Evolutionary conservation across 2,797 vertebrate species (phyloP), one percentile per base, ranked within the genome.

Genomic region (Schizopygopsis malacanthus): DNA sequence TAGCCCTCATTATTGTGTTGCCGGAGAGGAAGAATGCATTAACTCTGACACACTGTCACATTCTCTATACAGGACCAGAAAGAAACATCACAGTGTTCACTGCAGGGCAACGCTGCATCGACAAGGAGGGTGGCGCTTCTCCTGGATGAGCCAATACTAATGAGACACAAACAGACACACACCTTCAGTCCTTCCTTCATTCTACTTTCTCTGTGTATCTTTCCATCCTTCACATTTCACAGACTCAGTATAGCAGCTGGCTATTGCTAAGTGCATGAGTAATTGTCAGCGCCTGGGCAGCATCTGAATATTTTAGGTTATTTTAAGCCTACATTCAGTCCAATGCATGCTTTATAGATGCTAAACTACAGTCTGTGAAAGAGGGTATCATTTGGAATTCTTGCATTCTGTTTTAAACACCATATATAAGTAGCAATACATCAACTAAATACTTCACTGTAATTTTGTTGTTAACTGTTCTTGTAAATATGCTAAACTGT

Each of bases 1-100:
- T 52, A 76, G 81, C 15, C 77, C 89, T 89, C 89, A 87, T 89
- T 89, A 89, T 41, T 73, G 85, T 85, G 83, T 41, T 50, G 76
- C 85, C 83, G 43, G 37, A 77, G 52, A 88, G 82, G 39, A 85
- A 80, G 73, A 88, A 89, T 86, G 81, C 75, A 70, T 88, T 84
- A 85, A 85, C 76, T 76, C 16, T 87, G 86, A 87, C 86, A 85
- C 76, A 81, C 83, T 87, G 84, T 85, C 86, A 87, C 84, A 84
- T 59, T 70, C 77, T 50, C 72, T 73, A 81, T 59, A 76, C 39
- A 69, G 50, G 39, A 61, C 59, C 82, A 77, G 77, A 79, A 67
- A 65, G 72, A 47, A 72, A 67, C 86, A 73, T 85, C 87, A 79
- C 73, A 54, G 67, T 70, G 61, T 80, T 79, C 56, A 76, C 88